Conservation (phyloP, 1,140 invertebrate genomes). For the Xylocopa sonorina region DNA sequence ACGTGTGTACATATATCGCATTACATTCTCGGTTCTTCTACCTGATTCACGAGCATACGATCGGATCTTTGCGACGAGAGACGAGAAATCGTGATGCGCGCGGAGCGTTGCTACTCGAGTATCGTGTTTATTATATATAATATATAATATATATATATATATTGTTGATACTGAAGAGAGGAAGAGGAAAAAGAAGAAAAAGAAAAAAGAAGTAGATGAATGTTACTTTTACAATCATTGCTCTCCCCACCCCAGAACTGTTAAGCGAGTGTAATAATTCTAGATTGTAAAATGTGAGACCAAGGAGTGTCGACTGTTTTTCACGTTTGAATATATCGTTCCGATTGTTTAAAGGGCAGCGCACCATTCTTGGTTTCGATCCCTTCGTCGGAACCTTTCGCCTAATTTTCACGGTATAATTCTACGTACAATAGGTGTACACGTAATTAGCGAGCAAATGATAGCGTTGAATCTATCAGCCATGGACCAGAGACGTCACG, state of each 20-base stretch:
- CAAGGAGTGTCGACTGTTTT: slow-evolving; percentile 60
- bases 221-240: slow-evolving; percentile 59
- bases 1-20: slow-evolving; percentile 32
- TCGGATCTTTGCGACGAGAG: slow-evolving; percentile 5
- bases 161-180: slow-evolving; percentile 54
- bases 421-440: slow-evolving; percentile 41
- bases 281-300: slow-evolving; percentile 61
- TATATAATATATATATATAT: slow-evolving; percentile 62
- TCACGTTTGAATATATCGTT: slow-evolving; percentile 18
- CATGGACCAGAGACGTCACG: slow-evolving; percentile 39
- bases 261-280: slow-evolving; percentile 39
- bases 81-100: slow-evolving; percentile 24
- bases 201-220: slow-evolving; percentile 28
- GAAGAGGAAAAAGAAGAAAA: neutral
- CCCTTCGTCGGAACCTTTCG: slow-evolving; percentile 33
- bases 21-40: slow-evolving; percentile 35
- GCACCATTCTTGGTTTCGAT: slow-evolving; percentile 42
- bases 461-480: slow-evolving; percentile 30
- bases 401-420: slow-evolving; percentile 60
- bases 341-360: slow-evolving; percentile 26
- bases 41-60: slow-evolving; percentile 23
- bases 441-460: slow-evolving; percentile 21
- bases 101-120: slow-evolving; percentile 45
- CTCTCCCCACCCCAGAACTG: slow-evolving; percentile 37
- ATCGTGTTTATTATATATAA: slow-evolving; percentile 51